Conservation (phyloP, 2,797 vertebrate species). For the Melanotaenia nigrans region DNA sequence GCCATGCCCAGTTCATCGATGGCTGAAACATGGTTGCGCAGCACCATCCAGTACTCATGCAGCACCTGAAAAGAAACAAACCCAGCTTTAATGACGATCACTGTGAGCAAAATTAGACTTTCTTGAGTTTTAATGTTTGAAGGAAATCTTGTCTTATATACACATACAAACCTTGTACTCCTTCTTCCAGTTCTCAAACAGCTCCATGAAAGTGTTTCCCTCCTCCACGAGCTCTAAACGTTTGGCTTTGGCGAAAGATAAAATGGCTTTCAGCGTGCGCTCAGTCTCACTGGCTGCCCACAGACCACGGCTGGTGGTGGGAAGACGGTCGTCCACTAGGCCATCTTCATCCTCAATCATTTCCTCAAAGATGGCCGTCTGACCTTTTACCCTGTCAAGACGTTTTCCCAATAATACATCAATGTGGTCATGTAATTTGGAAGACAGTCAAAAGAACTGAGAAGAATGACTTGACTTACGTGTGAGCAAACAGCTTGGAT, state of each 20-base stretch:
- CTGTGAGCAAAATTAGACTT: too few species aligned
- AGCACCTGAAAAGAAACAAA: conserved; percentile 82
- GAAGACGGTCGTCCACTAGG: conserved; percentile 92
- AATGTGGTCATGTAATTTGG: not conserved
- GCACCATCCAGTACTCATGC: conserved; percentile 98
- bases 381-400: conserved; percentile 90
- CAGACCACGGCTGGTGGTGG: conserved; percentile 94
- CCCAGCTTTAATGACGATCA: not conserved
- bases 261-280: conserved; percentile 90
- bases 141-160: not conserved
- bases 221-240: conserved; percentile 91
- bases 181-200: conserved; percentile 98
- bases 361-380: conserved; percentile 97
- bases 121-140: not conserved
- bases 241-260: conserved; percentile 93
- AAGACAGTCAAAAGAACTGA: not conserved
- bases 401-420: not conserved
- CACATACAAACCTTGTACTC: conserved; percentile 91
- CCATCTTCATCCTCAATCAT: conserved; percentile 99
- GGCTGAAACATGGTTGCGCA: conserved; percentile 95
- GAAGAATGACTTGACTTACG: conserved; percentile 85
- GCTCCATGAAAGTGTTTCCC: conserved; percentile 93
- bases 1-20: conserved; percentile 98
- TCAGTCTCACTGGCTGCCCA: conserved; percentile 96
- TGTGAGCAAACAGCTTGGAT: conserved; percentile 97